Conservation (phyloP, 23 tunicate genomes). For the Diplosoma virens region DNA sequence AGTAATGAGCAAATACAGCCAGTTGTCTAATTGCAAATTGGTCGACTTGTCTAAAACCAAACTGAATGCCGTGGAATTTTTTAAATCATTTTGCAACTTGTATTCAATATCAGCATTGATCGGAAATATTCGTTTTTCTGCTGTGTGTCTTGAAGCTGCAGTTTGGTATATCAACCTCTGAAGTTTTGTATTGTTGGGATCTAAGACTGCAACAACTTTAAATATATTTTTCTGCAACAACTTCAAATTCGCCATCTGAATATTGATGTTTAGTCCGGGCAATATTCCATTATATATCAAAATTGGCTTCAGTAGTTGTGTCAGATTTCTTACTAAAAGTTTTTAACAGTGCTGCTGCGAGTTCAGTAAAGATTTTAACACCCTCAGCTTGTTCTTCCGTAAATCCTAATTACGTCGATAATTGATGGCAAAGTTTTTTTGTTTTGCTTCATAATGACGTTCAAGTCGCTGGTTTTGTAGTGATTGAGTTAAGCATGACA, state of each 20-base stretch:
- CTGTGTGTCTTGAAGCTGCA: conserved; percentile 12
- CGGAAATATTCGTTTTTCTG: neutral
- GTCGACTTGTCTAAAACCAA: conserved; percentile 22
- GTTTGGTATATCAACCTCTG: neutral
- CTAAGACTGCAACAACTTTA: neutral
- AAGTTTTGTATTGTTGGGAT: conserved; percentile 7
- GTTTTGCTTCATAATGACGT: conserved; percentile 17
- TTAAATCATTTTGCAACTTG: neutral
- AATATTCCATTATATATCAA: conserved; percentile 3
- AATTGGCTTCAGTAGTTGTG: conserved; percentile 7
- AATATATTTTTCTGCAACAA: neutral
- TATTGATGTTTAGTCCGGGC: conserved; percentile 1
- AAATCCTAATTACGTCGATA: conserved; percentile 15
- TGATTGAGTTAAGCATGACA: conserved; percentile 1
- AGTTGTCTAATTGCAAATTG: conserved; percentile 12
- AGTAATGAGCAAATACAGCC: too few relatives aligned
- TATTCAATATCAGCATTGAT: conserved; percentile 7
- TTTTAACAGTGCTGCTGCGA: conserved; percentile 13
- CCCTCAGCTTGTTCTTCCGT: conserved; percentile 13
- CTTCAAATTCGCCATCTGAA: conserved; percentile 9
- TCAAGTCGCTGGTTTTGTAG: conserved; percentile 15
- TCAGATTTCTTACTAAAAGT: conserved; percentile 15
- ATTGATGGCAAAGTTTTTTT: conserved; percentile 19
- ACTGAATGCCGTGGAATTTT: conserved; percentile 11
- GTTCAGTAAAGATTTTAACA: conserved; percentile 3